Conservation (phyloP, 2,888 invertebrate species). For the Aporophyla lueneburgensis region DNA sequence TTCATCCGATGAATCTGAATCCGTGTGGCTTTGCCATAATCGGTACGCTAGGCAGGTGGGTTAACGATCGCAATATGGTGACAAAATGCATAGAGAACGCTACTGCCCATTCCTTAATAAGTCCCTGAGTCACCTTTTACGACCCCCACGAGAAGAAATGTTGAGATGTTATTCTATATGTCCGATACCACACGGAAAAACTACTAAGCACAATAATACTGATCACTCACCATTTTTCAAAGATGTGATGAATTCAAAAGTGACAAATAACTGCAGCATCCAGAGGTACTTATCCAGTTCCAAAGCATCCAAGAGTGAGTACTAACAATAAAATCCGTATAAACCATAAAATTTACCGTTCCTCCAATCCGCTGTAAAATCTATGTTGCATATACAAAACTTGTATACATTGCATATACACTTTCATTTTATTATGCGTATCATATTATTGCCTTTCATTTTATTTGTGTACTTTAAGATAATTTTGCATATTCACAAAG, state of each 20-base stretch:
- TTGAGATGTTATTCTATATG: too few relatives aligned
- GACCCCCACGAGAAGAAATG: too few relatives aligned
- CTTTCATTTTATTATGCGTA: conserved; percentile 56
- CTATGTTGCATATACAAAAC: conserved; percentile 48
- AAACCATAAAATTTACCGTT: conserved; percentile 69
- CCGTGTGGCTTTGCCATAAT: too few relatives aligned
- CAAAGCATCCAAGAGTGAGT: conserved; percentile 43
- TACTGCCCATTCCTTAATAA: too few relatives aligned
- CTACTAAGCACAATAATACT: background rate
- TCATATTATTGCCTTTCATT: conserved; percentile 60
- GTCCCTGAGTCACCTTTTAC: too few relatives aligned
- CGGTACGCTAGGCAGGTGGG: too few relatives aligned
- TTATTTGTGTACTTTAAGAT: conserved; percentile 55
- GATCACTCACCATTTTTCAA: rapidly evolving
- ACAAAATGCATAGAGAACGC: too few relatives aligned
- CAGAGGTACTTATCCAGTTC: conserved; percentile 44
- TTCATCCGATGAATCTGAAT: background rate
- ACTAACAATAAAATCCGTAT: conserved; percentile 72
- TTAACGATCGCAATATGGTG: too few relatives aligned
- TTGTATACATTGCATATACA: conserved; percentile 33
- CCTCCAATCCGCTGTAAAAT: conserved; percentile 66
- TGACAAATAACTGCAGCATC: background rate
- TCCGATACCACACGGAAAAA: too few relatives aligned
- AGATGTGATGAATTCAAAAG: background rate
- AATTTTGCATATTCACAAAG: conserved; percentile 45